phyloP scores from a whole-genome alignment of 2,888 invertebrate species.

The Margaritifera margaritifera region DNA sequence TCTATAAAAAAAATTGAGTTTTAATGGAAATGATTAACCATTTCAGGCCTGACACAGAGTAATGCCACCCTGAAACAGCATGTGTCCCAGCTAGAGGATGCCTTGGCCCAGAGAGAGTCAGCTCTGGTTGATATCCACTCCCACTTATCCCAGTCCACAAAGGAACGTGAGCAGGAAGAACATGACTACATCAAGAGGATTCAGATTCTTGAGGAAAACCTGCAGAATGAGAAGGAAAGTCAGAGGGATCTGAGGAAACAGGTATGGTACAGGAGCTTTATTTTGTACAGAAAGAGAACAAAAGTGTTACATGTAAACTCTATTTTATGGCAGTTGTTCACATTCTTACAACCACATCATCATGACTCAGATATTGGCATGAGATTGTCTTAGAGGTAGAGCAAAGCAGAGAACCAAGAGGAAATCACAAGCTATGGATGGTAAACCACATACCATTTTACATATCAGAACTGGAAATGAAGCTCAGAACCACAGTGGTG shows the following conservation, averaged over 20 bases:
- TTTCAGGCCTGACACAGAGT: constrained; percentile 67
- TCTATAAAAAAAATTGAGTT: background rate
- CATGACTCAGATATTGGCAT: too few relatives aligned
- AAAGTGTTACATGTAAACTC: too few relatives aligned
- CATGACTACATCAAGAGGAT: constrained; percentile 51
- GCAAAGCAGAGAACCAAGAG: too few relatives aligned
- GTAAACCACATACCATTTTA: too few relatives aligned
- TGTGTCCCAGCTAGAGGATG: constrained; percentile 67
- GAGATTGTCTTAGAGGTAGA: too few relatives aligned
- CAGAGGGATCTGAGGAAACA: constrained; percentile 70
- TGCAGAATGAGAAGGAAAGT: constrained; percentile 66
- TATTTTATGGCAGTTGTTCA: too few relatives aligned
- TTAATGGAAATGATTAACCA: background rate
- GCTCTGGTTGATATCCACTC: constrained; percentile 64
- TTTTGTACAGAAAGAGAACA: too few relatives aligned
- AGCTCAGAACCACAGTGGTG: too few relatives aligned
- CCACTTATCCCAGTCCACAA: constrained; percentile 55
- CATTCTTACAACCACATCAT: too few relatives aligned
- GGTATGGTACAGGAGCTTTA: constrained; percentile 40
- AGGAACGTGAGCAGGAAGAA: constrained; percentile 53
- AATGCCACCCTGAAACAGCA: constrained; percentile 69
- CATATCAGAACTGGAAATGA: too few relatives aligned
- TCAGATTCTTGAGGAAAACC: constrained; percentile 60
- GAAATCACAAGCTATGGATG: too few relatives aligned
- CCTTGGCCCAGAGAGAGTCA: constrained; percentile 68